A percentile compares a stretch with the other conserved stretches of the same genome.
Conservation (phyloP, 2,888 invertebrate species). For the Siphonodentalium dalli region DNA sequence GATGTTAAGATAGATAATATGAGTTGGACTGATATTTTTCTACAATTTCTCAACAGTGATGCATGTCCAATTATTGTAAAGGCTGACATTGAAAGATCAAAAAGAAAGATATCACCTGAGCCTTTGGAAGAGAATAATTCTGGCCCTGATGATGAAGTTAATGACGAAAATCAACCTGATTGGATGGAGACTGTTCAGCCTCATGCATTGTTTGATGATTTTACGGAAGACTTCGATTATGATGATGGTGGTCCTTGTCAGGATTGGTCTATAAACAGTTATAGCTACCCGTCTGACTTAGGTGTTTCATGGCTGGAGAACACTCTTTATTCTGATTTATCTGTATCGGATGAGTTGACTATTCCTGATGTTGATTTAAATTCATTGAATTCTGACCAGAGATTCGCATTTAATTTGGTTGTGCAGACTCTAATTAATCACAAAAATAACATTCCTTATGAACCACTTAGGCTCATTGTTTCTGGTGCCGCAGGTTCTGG, state of each 20-base stretch:
- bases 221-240: slow-evolving; percentile 19
- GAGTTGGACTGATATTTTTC: slow-evolving; percentile 26
- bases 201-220: slow-evolving; percentile 4
- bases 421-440: slow-evolving; percentile 10
- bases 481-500: slow-evolving; percentile 29
- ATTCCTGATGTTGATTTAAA: slow-evolving; percentile 15
- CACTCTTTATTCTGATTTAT: background rate
- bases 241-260: slow-evolving; percentile 36
- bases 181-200: slow-evolving; percentile 31
- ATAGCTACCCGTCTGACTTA: slow-evolving; percentile 15
- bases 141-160: background rate
- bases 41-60: slow-evolving; percentile 17
- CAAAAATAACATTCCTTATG: background rate
- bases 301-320: slow-evolving; percentile 18
- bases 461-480: slow-evolving; percentile 19
- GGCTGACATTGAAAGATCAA: slow-evolving; percentile 25
- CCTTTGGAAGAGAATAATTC: background rate
- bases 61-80: slow-evolving; percentile 28
- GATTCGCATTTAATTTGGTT: slow-evolving; percentile 25
- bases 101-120: too few species aligned
- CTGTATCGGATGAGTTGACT: background rate
- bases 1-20: slow-evolving; percentile 25
- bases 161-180: slow-evolving; percentile 20
- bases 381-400: slow-evolving; percentile 21
- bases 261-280: slow-evolving; percentile 13